Base-by-base conservation (phyloP, 2,888 invertebrate genomes). In the Bombyx huttoni region DNA sequence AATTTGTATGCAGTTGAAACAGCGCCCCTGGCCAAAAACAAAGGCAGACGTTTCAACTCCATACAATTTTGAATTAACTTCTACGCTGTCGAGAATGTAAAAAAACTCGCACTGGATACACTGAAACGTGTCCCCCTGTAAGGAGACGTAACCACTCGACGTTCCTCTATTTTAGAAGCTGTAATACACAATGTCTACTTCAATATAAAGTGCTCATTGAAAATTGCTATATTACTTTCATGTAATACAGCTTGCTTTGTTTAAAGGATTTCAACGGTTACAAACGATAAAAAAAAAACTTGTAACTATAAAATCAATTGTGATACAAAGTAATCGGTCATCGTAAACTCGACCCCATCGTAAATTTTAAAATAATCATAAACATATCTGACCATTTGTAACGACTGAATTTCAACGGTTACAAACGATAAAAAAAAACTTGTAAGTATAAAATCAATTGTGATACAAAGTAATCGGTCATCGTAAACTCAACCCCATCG, bases 331-430 rank as follows among this genome's bases (percentile, higher is more conserved):
- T 48, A 35, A 56, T 53, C 56, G 54, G 52, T 51, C 52, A 50
- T 54, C 55, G 52, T 57, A 54, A 48, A 52, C 54, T 49, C 56
- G 49, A 47, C 47, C 47, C 49, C 13, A 52, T 54, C 49, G 40
- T 24, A 48, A 54, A 56, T 57, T 57, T 57, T 56, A 57, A 58
- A 62, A 56, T 55, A 68, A 68, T 64, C 61, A 61, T 62, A 60
- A 65, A 63, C 34, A 52, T 62, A 70, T 74, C 72, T 77, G 77
- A 74, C 75, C 75, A 75, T 73, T 68, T 69, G 75, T 73, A 83
- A 83, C 85, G 82, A 82, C 65, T 74, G n/a, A n/a, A n/a, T n/a
- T n/a, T n/a, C n/a, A n/a, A n/a, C n/a, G n/a, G n/a, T n/a, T n/a
- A n/a, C n/a, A n/a, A n/a, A n/a, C n/a, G n/a, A n/a, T n/a, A n/a